Base-by-base conservation (phyloP, 2,888 invertebrate genomes). In the Luperina testacea region DNA sequence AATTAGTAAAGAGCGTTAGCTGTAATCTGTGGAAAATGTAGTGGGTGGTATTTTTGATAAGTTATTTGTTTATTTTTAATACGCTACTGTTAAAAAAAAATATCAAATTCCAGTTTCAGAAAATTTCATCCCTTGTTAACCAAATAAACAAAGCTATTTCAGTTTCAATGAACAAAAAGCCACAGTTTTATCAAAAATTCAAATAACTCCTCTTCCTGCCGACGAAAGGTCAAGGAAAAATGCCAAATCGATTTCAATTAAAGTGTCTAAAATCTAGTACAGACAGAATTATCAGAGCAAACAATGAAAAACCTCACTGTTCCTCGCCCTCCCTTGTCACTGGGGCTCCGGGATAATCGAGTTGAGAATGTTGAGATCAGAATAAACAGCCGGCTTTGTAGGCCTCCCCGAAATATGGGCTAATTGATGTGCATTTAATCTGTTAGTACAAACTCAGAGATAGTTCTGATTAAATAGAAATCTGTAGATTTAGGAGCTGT, bases 371-470 rank as follows among this genome's bases (percentile, higher is more conserved):
- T 87, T 87, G 82, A 81, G 72, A 82, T 80, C 75, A 70, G 72
- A 87, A 89, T 81, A 88, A 85, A 79, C 78, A 78, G 88, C 64
- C 65, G 68, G 78, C 74, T 86, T 82, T 81, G 68, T 76, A 74
- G 51, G 65, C 73, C 64, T 72, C 2, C 38, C 20, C 75, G 70
- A 79, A 84, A 84, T 84, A 84, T 87, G 70, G 71, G n/a, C 79
- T 87, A 87, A 87, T 87, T 84, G 72, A 84, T 87, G 84, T 84
- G 87, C 84, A 84, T 87, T 79, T 87, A 86, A 87, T 84, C 74
- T 83, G 69, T 78, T 70, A 67, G 78, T 59, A 64, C 72, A 64
- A 75, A 84, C 57, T 67, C 63, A 8, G 63, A 70, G 63, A 75
- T 67, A 75, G 75, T 78, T 83, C 38, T 11, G 51, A 82, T 83